A percentile compares a stretch with the other conserved stretches of the same genome.
phyloP scores from a whole-genome alignment of 2,113 vertebrate genomes.

The Rhabdornis inornatus region DNA sequence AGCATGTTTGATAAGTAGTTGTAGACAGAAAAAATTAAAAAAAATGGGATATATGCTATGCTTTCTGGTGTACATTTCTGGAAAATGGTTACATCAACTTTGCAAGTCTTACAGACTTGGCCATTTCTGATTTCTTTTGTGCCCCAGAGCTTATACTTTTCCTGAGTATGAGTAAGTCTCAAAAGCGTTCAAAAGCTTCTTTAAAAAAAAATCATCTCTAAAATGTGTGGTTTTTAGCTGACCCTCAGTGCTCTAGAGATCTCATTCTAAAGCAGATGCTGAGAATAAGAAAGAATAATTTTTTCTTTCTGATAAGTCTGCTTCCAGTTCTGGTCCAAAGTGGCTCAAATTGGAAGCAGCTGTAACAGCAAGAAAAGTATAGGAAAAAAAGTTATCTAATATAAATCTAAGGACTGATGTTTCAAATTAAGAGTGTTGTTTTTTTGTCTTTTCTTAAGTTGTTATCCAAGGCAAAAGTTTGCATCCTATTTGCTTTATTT shows the following conservation, averaged over 20 bases:
- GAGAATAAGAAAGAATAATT: not conserved
- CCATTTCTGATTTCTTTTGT: constrained; percentile 13
- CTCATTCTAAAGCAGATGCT: constrained; percentile 25
- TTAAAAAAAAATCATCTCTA: not conserved
- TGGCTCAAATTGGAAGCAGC: constrained; percentile 38
- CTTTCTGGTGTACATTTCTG: not conserved
- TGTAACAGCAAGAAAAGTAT: not conserved
- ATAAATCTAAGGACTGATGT: not conserved
- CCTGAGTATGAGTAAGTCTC: not conserved
- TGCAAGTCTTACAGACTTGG: not conserved
- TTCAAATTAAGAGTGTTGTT: not conserved
- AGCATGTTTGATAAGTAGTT: not conserved
- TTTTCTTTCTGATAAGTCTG: not conserved
- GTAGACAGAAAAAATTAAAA: not conserved
- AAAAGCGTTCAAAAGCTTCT: not conserved
- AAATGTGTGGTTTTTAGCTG: not conserved
- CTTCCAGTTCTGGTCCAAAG: not conserved
- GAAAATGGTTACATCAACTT: not conserved
- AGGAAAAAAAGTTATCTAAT: not conserved
- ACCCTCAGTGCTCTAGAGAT: constrained; percentile 1
- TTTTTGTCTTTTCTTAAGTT: not conserved
- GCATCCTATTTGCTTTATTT: not conserved
- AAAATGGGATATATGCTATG: not conserved
- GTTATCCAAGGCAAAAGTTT: not conserved
- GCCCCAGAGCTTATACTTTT: not conserved